Evolutionary conservation across 2,113 vertebrate genomes (phyloP).

Genomic region (Nibea albiflora): DNA sequence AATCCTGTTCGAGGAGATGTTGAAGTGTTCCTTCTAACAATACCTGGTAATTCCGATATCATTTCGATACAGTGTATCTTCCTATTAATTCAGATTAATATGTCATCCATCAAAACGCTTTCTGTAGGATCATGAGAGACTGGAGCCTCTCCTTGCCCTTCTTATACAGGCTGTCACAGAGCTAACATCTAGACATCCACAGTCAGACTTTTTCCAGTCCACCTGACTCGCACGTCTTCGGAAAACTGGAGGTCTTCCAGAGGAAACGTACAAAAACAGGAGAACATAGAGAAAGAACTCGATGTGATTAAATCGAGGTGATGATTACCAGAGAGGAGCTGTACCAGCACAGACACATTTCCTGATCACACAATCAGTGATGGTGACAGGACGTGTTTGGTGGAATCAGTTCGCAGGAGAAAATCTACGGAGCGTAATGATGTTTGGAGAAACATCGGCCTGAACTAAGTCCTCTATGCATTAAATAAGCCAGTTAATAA

Average conservation of each 20-base stretch:
- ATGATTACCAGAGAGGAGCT: background rate
- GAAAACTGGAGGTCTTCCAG: background rate
- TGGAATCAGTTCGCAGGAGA: background rate
- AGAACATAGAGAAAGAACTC: background rate
- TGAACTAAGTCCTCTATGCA: background rate
- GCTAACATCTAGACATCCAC: background rate
- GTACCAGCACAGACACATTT: background rate
- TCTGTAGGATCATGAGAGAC: background rate
- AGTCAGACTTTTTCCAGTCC: conserved; percentile 8
- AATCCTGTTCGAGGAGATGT: background rate
- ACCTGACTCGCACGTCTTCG: background rate
- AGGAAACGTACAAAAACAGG: background rate
- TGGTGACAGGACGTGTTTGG: background rate
- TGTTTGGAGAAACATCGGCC: background rate
- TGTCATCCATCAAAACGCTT: background rate
- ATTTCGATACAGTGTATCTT: background rate
- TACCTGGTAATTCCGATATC: background rate
- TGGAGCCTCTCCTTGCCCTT: background rate
- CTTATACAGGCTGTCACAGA: conserved; percentile 9
- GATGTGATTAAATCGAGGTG: background rate
- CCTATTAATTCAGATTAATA: background rate
- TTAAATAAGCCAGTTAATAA: background rate
- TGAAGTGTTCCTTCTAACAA: background rate
- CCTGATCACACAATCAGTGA: background rate
- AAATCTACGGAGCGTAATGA: background rate